Percentiles rank a stretch among this genome's conserved stretches.
Evolutionary conservation across 2,888 invertebrate species (phyloP).

Genomic region (Fragum fragum): DNA sequence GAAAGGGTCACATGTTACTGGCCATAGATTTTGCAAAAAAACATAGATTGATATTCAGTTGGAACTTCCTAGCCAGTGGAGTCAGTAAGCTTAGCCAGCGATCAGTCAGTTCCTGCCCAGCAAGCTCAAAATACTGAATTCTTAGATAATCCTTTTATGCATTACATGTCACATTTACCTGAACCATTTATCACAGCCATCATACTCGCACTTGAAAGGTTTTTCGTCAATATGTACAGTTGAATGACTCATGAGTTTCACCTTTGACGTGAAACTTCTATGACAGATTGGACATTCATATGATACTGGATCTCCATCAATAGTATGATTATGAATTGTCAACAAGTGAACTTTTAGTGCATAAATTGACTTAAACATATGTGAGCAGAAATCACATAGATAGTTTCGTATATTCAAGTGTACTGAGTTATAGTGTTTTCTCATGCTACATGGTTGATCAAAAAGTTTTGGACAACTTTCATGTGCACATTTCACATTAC

Average conservation of each 20-base stretch:
- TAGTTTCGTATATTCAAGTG: constrained; percentile 16
- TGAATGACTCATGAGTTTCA: constrained; percentile 26
- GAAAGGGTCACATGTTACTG: no score
- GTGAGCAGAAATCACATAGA: constrained; percentile 8
- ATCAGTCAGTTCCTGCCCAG: no score
- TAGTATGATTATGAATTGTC: neutral
- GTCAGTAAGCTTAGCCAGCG: no score
- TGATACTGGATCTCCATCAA: neutral
- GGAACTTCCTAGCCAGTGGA: no score
- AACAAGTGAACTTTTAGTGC: constrained; percentile 10
- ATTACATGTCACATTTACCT: no score
- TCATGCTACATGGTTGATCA: neutral
- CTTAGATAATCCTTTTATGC: no score
- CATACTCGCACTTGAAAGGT: constrained; percentile 25
- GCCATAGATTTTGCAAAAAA: no score
- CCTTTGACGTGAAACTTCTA: constrained; percentile 29
- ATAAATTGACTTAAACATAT: constrained; percentile 13
- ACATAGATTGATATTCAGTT: no score
- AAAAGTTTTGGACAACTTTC: constrained; percentile 13
- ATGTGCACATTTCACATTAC: neutral
- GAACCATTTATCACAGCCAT: constrained; percentile 50
- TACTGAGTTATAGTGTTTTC: neutral
- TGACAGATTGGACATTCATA: neutral
- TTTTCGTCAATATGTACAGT: constrained; percentile 35
- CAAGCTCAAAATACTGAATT: no score